These are phyloP conservation scores for Dryobotodes eremita DNA, from an alignment of 2,888 invertebrate species.

Conservation along the genomic window DNA sequence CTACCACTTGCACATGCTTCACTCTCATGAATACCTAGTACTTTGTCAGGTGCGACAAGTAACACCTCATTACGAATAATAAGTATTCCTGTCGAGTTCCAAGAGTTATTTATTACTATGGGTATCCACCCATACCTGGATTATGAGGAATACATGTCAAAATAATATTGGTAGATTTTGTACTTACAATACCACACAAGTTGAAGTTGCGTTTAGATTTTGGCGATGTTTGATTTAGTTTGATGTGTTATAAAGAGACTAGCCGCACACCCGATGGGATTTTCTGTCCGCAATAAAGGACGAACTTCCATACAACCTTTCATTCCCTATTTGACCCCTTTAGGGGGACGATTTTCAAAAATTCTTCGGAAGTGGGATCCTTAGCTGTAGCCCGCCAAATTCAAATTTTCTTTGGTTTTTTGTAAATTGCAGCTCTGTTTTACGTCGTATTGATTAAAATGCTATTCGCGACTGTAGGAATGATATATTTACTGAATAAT, in stretches of 20 bases:
- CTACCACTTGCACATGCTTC: conserved; percentile 14
- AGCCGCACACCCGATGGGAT: too few relatives aligned
- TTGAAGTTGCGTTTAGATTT: neutral
- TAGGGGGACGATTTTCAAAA: neutral
- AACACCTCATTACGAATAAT: conserved; percentile 43
- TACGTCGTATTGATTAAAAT: too few relatives aligned
- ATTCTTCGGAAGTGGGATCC: too few relatives aligned
- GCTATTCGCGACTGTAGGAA: too few relatives aligned
- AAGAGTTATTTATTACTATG: conserved; percentile 40
- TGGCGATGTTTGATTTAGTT: neutral
- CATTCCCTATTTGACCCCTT: neutral
- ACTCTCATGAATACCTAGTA: conserved; percentile 1
- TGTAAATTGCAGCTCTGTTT: too few relatives aligned
- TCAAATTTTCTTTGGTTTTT: too few relatives aligned
- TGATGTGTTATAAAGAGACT: too few relatives aligned
- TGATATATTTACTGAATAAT: too few relatives aligned
- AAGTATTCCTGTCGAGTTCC: conserved; percentile 39
- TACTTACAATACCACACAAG: conserved; percentile 41
- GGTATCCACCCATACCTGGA: conserved; percentile 16
- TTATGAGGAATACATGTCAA: conserved; percentile 32
- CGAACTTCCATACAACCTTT: neutral
- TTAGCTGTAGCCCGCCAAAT: too few relatives aligned
- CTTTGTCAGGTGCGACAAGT: conserved; percentile 11
- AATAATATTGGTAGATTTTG: conserved; percentile 3
- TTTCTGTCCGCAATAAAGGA: too few relatives aligned